Evolutionary conservation across 2,888 invertebrate species (phyloP).

Genomic region (Entomobrya multifasciata): DNA sequence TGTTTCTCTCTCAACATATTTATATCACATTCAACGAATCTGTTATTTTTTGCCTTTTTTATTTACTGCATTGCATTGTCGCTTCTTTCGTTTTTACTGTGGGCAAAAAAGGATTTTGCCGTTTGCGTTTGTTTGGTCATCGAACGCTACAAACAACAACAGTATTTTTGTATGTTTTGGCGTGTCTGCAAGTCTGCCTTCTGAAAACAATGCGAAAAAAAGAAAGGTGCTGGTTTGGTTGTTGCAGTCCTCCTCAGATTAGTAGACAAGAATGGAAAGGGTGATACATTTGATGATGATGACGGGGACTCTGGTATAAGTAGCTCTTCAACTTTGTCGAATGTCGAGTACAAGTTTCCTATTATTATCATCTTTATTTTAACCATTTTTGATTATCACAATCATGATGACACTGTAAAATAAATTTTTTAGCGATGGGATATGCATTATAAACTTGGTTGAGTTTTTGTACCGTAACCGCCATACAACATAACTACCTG

Average conservation of each 20-base stretch:
- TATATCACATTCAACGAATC: constrained; percentile 1
- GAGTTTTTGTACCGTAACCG: neutral
- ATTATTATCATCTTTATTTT: constrained; percentile 43
- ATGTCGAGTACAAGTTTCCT: constrained; percentile 35
- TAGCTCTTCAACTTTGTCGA: neutral
- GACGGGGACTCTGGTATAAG: neutral
- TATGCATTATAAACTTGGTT: constrained; percentile 23
- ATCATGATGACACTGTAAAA: constrained; percentile 20
- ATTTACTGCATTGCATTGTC: neutral
- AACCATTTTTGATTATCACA: constrained; percentile 39
- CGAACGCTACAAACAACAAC: neutral
- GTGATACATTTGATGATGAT: neutral
- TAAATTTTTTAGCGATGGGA: too few relatives aligned
- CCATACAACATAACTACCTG: constrained; percentile 18
- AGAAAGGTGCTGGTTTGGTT: too few relatives aligned
- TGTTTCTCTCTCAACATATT: neutral
- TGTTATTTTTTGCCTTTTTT: neutral
- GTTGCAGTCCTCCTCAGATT: too few relatives aligned
- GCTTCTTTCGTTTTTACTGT: neutral
- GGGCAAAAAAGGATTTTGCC: constrained; percentile 21
- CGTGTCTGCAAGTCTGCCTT: too few relatives aligned
- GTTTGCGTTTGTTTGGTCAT: constrained; percentile 5
- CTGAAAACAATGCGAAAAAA: too few relatives aligned
- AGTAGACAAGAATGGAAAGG: neutral
- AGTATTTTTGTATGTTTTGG: too few relatives aligned